These are phyloP conservation scores for Danaus chrysippus DNA, from an alignment of 2,888 invertebrate genomes.

Conservation along the genomic window DNA sequence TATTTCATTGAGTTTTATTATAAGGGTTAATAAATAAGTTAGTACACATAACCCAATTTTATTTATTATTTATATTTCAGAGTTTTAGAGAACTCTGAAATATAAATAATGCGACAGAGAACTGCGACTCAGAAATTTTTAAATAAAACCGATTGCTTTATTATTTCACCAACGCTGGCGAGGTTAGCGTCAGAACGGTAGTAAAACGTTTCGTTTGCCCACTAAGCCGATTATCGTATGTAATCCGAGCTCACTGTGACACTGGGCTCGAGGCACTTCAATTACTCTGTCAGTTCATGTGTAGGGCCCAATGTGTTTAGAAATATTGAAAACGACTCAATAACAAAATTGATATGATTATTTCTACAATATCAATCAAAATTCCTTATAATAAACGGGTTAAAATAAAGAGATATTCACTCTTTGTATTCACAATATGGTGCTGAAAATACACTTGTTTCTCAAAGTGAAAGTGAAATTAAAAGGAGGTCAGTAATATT, in stretches of 20 bases:
- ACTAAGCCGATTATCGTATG: slow-evolving; percentile 59
- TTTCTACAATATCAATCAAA: no score
- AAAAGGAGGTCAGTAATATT: no score
- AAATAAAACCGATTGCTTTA: slow-evolving; percentile 24
- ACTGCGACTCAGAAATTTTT: not conserved
- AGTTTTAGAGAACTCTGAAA: no score
- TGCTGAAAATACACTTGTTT: no score
- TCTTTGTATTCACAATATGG: not conserved
- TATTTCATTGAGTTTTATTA: no score
- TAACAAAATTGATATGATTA: not conserved
- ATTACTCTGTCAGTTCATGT: slow-evolving; percentile 34
- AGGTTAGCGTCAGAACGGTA: slow-evolving; percentile 29
- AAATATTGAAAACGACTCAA: not conserved
- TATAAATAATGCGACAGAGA: no score
- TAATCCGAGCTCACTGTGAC: slow-evolving; percentile 51
- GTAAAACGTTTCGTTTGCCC: slow-evolving; percentile 53
- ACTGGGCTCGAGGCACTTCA: slow-evolving; percentile 43
- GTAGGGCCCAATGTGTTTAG: slow-evolving; percentile 18
- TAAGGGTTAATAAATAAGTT: no score
- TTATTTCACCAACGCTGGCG: slow-evolving; percentile 19
- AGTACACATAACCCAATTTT: no score
- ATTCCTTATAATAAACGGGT: no score
- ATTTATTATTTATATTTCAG: no score
- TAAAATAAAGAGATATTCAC: not conserved
- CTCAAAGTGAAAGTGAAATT: no score